Conservation (phyloP, 2,888 invertebrate species). For the Ctenicera cuprea region DNA sequence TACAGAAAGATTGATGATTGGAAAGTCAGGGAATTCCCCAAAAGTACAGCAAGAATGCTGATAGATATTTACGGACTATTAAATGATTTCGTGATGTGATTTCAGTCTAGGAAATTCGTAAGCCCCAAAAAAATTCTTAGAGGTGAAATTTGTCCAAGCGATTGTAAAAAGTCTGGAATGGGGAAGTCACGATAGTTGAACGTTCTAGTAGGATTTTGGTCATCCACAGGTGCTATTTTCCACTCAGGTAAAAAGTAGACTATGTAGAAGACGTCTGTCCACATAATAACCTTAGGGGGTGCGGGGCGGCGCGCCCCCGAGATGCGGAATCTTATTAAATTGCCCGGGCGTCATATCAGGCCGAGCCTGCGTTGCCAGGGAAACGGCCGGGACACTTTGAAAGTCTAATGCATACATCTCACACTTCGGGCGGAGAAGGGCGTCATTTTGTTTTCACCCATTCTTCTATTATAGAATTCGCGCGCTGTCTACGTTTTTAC, state of each 20-base stretch:
- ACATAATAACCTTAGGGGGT: constrained; percentile 55
- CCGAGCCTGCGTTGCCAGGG: constrained; percentile 80
- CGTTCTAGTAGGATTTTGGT: constrained; percentile 65
- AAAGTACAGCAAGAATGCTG: too few species aligned
- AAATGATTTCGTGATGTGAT: too few species aligned
- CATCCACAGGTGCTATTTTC: constrained; percentile 53
- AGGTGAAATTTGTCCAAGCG: too few species aligned
- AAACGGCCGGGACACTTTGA: constrained; percentile 79
- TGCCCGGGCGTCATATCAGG: constrained; percentile 80
- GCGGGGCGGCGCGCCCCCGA: constrained; percentile 65
- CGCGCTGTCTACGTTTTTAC: constrained; percentile 60
- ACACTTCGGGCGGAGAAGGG: constrained; percentile 69
- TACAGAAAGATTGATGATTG: too few species aligned
- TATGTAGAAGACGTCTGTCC: constrained; percentile 72
- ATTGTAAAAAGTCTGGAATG: too few species aligned
- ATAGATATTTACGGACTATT: too few species aligned
- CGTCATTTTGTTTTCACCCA: constrained; percentile 71
- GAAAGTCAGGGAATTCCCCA: too few species aligned
- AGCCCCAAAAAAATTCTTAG: too few species aligned
- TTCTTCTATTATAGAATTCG: constrained; percentile 67
- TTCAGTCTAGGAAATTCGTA: too few species aligned
- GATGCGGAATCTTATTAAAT: constrained; percentile 74
- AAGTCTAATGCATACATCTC: constrained; percentile 74
- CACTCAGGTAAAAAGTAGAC: constrained; percentile 59
- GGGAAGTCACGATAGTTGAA: too few species aligned